These are phyloP conservation scores for Mythimna impura DNA, from an alignment of 2,888 invertebrate species.

Conservation along the genomic window DNA sequence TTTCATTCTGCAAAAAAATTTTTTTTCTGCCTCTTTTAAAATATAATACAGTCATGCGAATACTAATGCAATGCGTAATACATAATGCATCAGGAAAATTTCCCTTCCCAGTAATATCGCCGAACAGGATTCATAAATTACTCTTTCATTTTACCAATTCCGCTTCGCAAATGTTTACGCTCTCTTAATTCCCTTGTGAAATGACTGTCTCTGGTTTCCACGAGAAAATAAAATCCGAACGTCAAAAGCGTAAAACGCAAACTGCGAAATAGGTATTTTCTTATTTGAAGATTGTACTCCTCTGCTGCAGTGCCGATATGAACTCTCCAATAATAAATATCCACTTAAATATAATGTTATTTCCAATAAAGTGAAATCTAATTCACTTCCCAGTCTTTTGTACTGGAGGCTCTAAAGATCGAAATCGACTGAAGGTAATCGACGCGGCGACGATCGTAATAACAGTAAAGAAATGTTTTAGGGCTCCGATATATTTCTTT, in stretches of 20 bases:
- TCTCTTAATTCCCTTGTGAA: constrained; percentile 24
- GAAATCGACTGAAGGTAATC: constrained; percentile 43
- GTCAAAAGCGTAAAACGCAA: constrained; percentile 15
- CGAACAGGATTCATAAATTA: constrained; percentile 31
- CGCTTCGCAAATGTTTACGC: constrained; percentile 27
- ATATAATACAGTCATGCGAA: neutral
- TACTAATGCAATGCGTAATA: constrained; percentile 14
- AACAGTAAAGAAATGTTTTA: constrained; percentile 55
- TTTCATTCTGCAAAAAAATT: neutral
- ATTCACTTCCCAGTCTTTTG: constrained; percentile 36
- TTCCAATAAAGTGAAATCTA: constrained; percentile 33
- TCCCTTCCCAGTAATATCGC: constrained; percentile 11
- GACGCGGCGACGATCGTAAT: constrained; percentile 35
- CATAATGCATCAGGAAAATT: constrained; percentile 29
- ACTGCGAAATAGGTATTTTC: constrained; percentile 7
- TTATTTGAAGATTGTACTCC: constrained; percentile 2
- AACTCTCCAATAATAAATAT: constrained; percentile 31
- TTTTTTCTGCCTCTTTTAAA: neutral
- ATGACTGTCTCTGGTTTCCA: constrained; percentile 9
- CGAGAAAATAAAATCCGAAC: constrained; percentile 20
- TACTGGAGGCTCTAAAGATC: constrained; percentile 37
- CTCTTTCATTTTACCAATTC: constrained; percentile 28
- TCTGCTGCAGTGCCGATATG: neutral
- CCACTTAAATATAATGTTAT: constrained; percentile 26
- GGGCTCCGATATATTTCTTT: constrained; percentile 48